Evolutionary conservation across 2,888 invertebrate genomes (phyloP).

Genomic region (Sphecodes monilicornis): DNA sequence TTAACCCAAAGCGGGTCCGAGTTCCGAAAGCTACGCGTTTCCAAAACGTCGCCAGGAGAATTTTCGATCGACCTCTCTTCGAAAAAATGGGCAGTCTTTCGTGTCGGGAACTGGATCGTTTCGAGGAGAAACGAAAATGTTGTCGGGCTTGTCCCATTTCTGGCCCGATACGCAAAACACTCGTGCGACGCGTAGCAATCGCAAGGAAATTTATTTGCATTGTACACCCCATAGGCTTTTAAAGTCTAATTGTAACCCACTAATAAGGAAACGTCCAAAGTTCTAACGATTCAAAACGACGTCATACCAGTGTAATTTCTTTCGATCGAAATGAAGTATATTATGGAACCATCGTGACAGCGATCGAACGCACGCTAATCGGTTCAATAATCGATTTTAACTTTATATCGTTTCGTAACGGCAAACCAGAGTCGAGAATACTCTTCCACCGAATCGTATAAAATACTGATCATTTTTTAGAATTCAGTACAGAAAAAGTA

Average conservation of each 20-base stretch:
- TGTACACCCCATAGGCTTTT: too few species aligned
- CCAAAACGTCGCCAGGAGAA: neutral
- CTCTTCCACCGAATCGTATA: too few species aligned
- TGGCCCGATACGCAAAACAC: too few species aligned
- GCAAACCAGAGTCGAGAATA: too few species aligned
- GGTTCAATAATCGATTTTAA: neutral
- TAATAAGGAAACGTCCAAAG: too few species aligned
- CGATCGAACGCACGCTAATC: neutral
- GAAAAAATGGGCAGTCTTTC: neutral
- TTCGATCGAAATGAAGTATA: too few species aligned
- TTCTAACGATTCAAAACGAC: too few species aligned
- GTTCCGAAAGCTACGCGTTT: constrained; percentile 58
- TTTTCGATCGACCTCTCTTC: neutral
- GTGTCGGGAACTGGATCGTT: neutral
- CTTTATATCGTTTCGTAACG: neutral
- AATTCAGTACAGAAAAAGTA: too few species aligned
- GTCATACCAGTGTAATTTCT: too few species aligned
- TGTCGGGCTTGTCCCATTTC: neutral
- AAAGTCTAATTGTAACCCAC: too few species aligned
- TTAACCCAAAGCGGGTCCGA: constrained; percentile 37
- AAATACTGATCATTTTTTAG: too few species aligned
- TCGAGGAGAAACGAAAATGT: neutral
- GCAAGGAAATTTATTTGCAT: neutral
- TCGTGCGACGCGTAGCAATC: too few species aligned
- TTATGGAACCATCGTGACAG: neutral